A percentile compares a stretch with the other conserved stretches of the same genome.
These are phyloP conservation scores for Diceros bicornis DNA, from an alignment of 2,797 vertebrate genomes.

Conservation along the genomic window DNA sequence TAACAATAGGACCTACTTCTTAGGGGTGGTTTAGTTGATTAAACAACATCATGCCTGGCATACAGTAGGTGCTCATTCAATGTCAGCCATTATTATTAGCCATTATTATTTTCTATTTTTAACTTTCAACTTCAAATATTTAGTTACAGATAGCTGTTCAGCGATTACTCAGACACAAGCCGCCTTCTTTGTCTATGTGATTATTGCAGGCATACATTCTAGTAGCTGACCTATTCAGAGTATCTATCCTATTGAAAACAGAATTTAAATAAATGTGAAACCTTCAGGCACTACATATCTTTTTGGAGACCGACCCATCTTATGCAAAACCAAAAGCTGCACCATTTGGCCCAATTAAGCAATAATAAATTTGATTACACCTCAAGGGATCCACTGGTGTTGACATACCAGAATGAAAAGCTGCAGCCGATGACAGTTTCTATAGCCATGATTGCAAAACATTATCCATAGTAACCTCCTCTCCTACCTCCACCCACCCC, in stretches of 20 bases:
- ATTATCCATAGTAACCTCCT: not conserved
- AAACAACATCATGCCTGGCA: not conserved
- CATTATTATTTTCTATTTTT: not conserved
- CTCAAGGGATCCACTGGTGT: not conserved
- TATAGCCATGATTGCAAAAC: not conserved
- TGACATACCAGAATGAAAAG: not conserved
- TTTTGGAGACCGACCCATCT: conserved; percentile 39
- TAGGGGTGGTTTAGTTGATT: not conserved
- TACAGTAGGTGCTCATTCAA: not conserved
- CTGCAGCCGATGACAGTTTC: not conserved
- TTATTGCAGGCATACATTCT: not conserved
- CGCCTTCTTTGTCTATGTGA: not conserved
- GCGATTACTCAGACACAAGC: not conserved
- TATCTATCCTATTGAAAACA: not conserved
- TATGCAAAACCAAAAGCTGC: conserved; percentile 43
- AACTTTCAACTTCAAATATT: conserved; percentile 8
- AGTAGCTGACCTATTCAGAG: not conserved
- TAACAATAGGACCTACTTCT: not conserved
- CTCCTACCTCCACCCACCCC: not conserved
- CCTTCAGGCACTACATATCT: not conserved
- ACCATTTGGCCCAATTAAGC: conserved; percentile 60
- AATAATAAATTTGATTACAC: conserved; percentile 45
- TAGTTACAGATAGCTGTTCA: not conserved
- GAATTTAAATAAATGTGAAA: conserved; percentile 10
- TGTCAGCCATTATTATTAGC: not conserved